These are phyloP conservation scores for Axis porcinus DNA, from an alignment of 2,113 vertebrate genomes.

Conservation along the genomic window DNA sequence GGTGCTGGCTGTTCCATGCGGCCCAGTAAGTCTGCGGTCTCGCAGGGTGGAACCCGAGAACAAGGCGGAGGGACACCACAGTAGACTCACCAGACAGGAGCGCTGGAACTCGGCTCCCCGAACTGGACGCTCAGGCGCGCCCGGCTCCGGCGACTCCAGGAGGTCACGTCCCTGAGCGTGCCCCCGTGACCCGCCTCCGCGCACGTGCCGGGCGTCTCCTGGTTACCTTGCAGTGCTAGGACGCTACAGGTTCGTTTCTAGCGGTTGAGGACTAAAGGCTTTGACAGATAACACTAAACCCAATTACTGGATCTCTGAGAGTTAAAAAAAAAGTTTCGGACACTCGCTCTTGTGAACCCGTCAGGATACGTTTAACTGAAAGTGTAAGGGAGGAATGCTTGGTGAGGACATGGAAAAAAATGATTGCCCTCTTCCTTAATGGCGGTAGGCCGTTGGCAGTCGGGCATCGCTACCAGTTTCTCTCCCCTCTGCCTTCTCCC, in stretches of 20 bases:
- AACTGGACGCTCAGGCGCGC: no score
- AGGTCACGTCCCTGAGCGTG: background rate
- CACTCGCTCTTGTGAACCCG: background rate
- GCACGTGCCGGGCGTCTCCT: rapidly evolving
- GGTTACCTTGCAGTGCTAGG: background rate
- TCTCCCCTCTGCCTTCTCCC: background rate
- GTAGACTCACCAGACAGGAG: background rate
- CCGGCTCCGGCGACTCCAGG: background rate
- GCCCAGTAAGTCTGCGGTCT: background rate
- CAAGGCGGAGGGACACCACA: background rate
- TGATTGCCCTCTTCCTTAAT: background rate
- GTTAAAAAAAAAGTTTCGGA: background rate
- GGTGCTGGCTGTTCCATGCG: background rate
- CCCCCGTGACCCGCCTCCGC: background rate
- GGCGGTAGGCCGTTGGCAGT: background rate
- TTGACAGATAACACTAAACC: background rate
- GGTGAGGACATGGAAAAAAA: background rate
- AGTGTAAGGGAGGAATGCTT: background rate
- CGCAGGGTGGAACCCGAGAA: no score
- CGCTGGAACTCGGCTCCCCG: rapidly evolving
- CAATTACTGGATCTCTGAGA: background rate
- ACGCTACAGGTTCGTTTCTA: background rate
- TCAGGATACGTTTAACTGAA: background rate
- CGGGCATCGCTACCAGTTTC: background rate
- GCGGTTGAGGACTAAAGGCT: background rate